These are phyloP conservation scores for Catharus ustulatus DNA, from an alignment of 2,797 vertebrate species.

Conservation along the genomic window DNA sequence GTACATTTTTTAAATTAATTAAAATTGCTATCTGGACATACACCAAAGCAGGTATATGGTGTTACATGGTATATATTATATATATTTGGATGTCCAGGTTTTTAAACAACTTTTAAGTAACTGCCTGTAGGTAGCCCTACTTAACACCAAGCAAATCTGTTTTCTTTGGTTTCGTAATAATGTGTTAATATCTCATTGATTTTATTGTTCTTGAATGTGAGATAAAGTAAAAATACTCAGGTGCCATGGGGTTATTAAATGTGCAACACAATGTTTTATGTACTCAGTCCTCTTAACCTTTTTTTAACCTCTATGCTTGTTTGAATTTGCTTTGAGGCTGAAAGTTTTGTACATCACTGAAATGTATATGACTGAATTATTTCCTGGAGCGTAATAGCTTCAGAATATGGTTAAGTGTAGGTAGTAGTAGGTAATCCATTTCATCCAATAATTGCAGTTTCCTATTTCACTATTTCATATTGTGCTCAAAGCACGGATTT, in stretches of 20 bases:
- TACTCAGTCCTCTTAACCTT: not conserved
- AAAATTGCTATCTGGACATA: not conserved
- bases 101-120: not conserved
- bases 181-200: not conserved
- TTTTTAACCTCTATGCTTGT: not conserved
- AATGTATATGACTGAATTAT: not conserved
- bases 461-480: not conserved
- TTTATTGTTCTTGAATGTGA: not conserved
- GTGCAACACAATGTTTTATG: rapidly evolving
- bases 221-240: not conserved
- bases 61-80: not conserved
- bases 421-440: not conserved
- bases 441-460: not conserved
- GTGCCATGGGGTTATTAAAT: not conserved
- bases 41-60: not conserved
- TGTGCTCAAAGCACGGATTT: not conserved
- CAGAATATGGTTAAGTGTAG: not conserved
- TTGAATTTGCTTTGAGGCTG: not conserved
- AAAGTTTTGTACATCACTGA: not conserved
- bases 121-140: not conserved
- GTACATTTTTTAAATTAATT: not conserved
- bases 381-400: not conserved
- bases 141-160: not conserved
- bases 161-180: not conserved
- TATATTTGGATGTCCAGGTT: not conserved